Evolutionary conservation across 1,140 invertebrate species (phyloP).

Genomic region (Drosophila serrata): DNA sequence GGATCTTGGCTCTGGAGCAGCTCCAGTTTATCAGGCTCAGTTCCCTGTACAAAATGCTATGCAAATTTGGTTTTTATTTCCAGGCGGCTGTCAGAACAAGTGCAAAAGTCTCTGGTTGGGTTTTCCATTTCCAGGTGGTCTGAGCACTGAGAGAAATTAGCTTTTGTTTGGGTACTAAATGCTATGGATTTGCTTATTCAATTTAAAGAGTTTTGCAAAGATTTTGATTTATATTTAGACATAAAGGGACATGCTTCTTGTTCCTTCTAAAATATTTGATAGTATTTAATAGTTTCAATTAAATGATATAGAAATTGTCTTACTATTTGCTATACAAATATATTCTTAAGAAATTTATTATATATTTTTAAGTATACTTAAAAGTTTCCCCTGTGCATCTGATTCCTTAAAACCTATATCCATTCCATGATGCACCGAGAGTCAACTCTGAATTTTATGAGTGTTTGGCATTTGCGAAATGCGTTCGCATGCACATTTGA

Average conservation of each 20-base stretch:
- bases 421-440: constrained; percentile 11
- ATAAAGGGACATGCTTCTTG: no score
- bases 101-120: constrained; percentile 40
- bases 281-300: no score
- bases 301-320: no score
- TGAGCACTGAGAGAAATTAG: constrained; percentile 4
- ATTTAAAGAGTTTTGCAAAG: no score
- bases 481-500: constrained; percentile 80
- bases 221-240: no score
- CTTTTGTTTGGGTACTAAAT: no score
- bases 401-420: neutral
- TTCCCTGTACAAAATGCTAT: constrained; percentile 58
- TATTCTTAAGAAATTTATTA: neutral
- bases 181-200: no score
- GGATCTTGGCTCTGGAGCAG: neutral
- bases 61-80: constrained; percentile 66
- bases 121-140: constrained; percentile 37
- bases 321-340: no score
- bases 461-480: constrained; percentile 71
- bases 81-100: constrained; percentile 71
- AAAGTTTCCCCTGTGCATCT: neutral
- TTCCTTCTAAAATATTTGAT: no score
- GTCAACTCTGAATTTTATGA: constrained; percentile 67
- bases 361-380: neutral
- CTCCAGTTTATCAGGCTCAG: constrained; percentile 51